Evolutionary conservation across 2,113 vertebrate genomes (phyloP).

Genomic region (Myotis brandtii): DNA sequence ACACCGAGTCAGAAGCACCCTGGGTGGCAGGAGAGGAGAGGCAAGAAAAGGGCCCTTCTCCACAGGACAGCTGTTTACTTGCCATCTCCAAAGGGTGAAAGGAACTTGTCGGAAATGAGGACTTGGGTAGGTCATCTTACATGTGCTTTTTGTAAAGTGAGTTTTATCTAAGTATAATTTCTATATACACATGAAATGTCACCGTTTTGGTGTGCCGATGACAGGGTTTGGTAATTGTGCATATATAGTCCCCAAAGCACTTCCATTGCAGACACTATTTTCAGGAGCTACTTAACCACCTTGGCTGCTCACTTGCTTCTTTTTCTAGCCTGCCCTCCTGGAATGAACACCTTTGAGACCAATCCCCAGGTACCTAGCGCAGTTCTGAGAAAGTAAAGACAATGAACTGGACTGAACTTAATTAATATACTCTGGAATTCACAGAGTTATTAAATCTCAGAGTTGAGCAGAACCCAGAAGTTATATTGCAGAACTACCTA

Average conservation of each 20-base stretch:
- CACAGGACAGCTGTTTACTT: not conserved
- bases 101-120: not conserved
- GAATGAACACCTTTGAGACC: not conserved
- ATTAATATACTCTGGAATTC: not conserved
- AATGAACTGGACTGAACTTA: not conserved
- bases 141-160: not conserved
- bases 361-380: not conserved
- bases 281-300: not conserved
- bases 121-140: not conserved
- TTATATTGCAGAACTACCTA: not conserved
- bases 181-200: not conserved
- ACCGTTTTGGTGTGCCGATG: not conserved
- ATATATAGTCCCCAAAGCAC: not conserved
- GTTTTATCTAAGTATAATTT: not conserved
- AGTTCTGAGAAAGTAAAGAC: slow-evolving; percentile 22
- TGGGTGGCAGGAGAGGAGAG: not conserved
- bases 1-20: not conserved
- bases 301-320: not conserved
- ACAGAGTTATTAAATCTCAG: not conserved
- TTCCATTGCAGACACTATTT: not conserved
- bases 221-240: not conserved
- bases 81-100: not conserved
- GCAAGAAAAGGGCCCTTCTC: not conserved
- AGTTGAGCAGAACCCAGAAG: not conserved
- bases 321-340: not conserved